Evolutionary conservation across 2,797 vertebrate species (phyloP), one percentile per base, ranked within the genome.

Genomic region (Ibycter americanus): DNA sequence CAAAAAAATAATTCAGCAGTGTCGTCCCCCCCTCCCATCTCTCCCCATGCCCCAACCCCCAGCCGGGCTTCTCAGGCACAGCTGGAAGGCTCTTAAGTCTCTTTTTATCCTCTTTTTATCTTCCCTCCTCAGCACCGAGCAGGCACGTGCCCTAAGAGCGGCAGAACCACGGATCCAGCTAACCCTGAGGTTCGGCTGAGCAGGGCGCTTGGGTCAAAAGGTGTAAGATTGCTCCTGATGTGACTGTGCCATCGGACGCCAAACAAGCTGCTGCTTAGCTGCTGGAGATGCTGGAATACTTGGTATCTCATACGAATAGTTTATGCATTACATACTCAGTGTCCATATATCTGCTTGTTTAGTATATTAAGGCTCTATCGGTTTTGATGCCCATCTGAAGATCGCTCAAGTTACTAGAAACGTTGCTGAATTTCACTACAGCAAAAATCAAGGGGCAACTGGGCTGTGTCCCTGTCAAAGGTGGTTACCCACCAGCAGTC

Each of bases 291-390:
- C 31, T 20, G 74, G 49, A 47, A 52, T 4, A 68, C 2, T 5
- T 3, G 15, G 29, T 16, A 26, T 19, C n/a, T 87, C 63, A 3
- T 20, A 3, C 31, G 40, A 18, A 10, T 4, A 15, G 22, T 36
- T n/a, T 26, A 10, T 3, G 13, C 0, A 7, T 31, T 16, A 21
- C 0, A 7, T 15, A 4, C 44, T 34, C 59, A 2, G 63, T 0
- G 15, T 2, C 5, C 8, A 1, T 5, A 13, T 6, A 34, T 15
- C 56, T 66, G 1, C 36, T 34, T 22, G 20, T n/a, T 76, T 4
- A 20, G 63, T 8, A 25, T 8, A 20, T 40, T 18, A 34, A 38
- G 29, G 44, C 49, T 26, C 1, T 5, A 17, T 7, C n/a, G 4
- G n/a, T 19, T 61, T 34, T 18, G 26, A 15, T 22, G n/a, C 32